Evolutionary conservation across 2,888 invertebrate species (phyloP).

Genomic region (Parthenolecanium corni): DNA sequence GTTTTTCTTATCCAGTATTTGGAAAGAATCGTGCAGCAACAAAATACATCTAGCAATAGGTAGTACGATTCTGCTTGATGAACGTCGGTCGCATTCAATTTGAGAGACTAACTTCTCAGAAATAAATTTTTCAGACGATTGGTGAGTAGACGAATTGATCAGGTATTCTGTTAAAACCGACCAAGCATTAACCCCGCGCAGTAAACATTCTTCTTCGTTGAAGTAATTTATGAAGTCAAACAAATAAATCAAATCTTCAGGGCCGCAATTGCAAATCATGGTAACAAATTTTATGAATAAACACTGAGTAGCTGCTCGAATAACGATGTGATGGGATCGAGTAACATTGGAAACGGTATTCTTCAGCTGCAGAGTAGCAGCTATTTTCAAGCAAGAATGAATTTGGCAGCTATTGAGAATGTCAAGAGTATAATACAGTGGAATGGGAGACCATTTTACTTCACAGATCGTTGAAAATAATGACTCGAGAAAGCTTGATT

Average conservation of each 20-base stretch:
- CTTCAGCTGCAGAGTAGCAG: background rate
- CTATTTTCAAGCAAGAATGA: background rate
- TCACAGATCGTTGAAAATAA: background rate
- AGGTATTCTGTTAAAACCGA: background rate
- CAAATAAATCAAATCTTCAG: background rate
- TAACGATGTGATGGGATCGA: background rate
- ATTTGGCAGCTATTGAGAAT: background rate
- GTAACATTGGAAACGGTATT: background rate
- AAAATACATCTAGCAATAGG: background rate
- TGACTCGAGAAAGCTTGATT: background rate
- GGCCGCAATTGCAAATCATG: background rate
- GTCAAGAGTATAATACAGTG: conserved; percentile 7
- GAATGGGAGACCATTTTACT: conserved; percentile 20
- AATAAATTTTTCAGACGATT: background rate
- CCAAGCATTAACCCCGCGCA: background rate
- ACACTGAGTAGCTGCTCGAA: conserved; percentile 15
- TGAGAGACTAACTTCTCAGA: background rate
- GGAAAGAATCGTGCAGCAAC: conserved; percentile 3
- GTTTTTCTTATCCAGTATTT: background rate
- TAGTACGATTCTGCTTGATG: background rate
- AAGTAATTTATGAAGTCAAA: background rate
- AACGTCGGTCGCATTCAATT: background rate
- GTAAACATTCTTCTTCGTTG: conserved; percentile 11
- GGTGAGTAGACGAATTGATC: background rate
- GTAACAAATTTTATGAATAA: conserved; percentile 1